A percentile compares a stretch with the other conserved stretches of the same genome.
Conservation (phyloP, 1,140 invertebrate species). For the Nylanderia fulva region DNA sequence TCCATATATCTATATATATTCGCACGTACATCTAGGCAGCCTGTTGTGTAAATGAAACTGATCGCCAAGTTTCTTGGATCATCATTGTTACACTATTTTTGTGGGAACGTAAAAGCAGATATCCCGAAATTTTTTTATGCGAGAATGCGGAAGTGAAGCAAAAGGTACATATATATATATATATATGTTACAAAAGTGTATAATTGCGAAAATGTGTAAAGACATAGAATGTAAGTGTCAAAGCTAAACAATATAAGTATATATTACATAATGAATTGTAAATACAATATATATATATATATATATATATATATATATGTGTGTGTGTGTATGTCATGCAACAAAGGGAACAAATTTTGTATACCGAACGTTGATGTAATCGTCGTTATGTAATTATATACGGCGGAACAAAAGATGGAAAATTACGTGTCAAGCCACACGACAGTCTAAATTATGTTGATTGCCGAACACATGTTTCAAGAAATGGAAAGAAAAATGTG, state of each 20-base stretch:
- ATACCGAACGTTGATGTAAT: conserved; percentile 18
- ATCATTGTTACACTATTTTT: neutral
- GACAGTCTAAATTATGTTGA: conserved; percentile 58
- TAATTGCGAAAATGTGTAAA: neutral
- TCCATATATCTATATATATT: conserved; percentile 52
- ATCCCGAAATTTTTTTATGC: neutral
- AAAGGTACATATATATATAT: no score
- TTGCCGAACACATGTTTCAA: conserved; percentile 33
- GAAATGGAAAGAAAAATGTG: conserved; percentile 36
- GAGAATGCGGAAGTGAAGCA: neutral
- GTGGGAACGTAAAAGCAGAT: neutral
- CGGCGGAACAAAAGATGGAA: conserved; percentile 34
- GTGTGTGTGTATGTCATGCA: neutral
- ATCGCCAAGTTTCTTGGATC: conserved; percentile 10
- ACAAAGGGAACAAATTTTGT: neutral
- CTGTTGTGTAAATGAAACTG: conserved; percentile 47
- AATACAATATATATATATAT: neutral
- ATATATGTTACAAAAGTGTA: neutral
- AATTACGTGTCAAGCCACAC: conserved; percentile 41
- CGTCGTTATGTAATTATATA: conserved; percentile 20
- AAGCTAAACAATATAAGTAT: neutral
- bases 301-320: neutral
- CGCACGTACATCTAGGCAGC: conserved; percentile 37
- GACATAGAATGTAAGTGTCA: neutral
- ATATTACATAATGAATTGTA: neutral